Evolutionary conservation across 2,113 vertebrate species (phyloP), one percentile per base, ranked within the genome.

Genomic region (Silurus meridionalis): DNA sequence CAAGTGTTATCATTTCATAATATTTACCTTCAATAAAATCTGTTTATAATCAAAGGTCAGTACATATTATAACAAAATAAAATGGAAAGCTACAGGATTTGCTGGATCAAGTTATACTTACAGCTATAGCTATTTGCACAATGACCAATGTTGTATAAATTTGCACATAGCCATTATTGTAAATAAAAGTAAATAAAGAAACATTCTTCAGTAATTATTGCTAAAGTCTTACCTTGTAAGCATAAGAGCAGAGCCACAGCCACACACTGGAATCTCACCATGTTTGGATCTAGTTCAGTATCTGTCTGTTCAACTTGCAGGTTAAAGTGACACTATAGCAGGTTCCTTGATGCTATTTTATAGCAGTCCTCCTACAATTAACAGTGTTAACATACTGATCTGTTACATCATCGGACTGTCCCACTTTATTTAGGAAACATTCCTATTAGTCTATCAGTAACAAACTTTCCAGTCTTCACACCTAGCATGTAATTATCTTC

Each of bases 251-350:
- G 46, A 46, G 13, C 37, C 13, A 80, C 55, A 23, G 10, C 6
- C 23, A 52, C 58, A 64, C 60, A 82, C 80, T 63, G 21, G 50
- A 50, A n/a, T 63, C 46, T 50, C 80, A 63, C 17, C 80, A 82
- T 82, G 19, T n/a, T 82, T 82, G 80, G 37, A 1, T 25, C 52
- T 21, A 4, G 46, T 5, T 80, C 5, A 46, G 80, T 64, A 6
- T 64, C 10, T 23, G 28, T 60, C 21, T 78, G 52, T 9, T 7
- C 4, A 55, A 78, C 25, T 60, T 10, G 28, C 28, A 37, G 28
- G 28, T 37, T 1, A 37, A 37, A 37, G 28, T 37, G 28, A 37
- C 28, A 37, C 28, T 37, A 37, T 37, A 14, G 10, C 58, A 64
- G 46, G 10, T 46, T 80, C 3, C 25, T 23, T 37, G 57, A 3